Evolutionary conservation across 2,113 vertebrate species (phyloP), one percentile per base, ranked within the genome.

Genomic region (Nannospalax galili): DNA sequence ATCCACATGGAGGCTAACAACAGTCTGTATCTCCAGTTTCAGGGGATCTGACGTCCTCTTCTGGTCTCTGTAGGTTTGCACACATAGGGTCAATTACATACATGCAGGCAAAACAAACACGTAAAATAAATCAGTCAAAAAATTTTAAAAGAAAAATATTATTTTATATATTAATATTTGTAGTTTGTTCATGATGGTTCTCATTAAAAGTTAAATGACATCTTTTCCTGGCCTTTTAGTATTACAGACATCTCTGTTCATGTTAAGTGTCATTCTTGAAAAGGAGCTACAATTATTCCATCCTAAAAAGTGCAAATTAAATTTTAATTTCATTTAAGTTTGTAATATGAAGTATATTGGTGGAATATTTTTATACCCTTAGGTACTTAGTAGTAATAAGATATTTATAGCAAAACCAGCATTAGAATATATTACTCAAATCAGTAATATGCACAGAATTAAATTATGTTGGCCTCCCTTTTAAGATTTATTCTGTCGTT

Each of bases 401-500:
- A 69, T 85, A 95, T 88, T 97, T 96, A 92, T 42, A 92, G 64
- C 48, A 92, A 96, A 94, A 67, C 14, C 20, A 88, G 26, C 74
- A 12, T 69, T 95, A 95, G 45, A 80, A 92, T 92, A 91, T 86
- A 82, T 88, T 95, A 35, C 81, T 94, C 56, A 94, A 96, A 92
- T 90, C 80, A 40, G 30, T 90, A 92, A 65, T 90, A 88, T 96
- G 62, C 84, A 91, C 94, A 79, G 92, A 92, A 96, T 93, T 92
- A 94, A 94, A 93, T 96, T 95, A 64, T 92, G 87, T 78, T 95
- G 64, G 42, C 58, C 14, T 94, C 95, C 64, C 42, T 85, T 75
- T 93, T 93, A 96, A 93, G 77, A 95, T 92, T 96, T 94, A 95
- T 92, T 92, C 73, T 88, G 14, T 42, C 56, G 72, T 96, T 96